phyloP scores from a whole-genome alignment of 2,797 vertebrate genomes.

The Poeciliopsis infans region DNA sequence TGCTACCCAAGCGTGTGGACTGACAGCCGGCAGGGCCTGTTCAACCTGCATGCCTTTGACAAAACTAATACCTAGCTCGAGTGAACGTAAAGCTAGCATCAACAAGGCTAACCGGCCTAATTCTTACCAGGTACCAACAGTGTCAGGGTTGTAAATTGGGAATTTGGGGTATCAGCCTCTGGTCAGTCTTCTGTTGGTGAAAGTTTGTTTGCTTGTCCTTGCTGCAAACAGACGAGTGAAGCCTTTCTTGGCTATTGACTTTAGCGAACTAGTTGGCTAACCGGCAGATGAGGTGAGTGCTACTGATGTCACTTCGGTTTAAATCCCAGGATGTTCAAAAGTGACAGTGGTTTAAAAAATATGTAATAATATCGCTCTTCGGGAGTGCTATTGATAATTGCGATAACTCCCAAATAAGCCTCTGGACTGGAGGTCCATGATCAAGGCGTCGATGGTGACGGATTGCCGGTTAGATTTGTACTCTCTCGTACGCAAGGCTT shows the following conservation, averaged over 20 bases:
- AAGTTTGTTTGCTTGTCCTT: slow-evolving; percentile 67
- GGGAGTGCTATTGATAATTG: slow-evolving; percentile 74
- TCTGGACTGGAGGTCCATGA: slow-evolving; percentile 84
- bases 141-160: slow-evolving; percentile 49
- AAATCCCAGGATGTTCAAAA: slow-evolving; percentile 82
- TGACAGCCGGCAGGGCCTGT: slow-evolving; percentile 68
- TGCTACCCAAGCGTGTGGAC: slow-evolving; percentile 6
- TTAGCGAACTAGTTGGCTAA: slow-evolving; percentile 73
- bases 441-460: slow-evolving; percentile 87
- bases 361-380: slow-evolving; percentile 76
- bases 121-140: slow-evolving; percentile 73
- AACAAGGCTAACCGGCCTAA: slow-evolving; percentile 7
- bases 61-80: slow-evolving; percentile 43
- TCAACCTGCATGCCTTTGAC: slow-evolving; percentile 59
- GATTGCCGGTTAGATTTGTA: slow-evolving; percentile 84
- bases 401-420: slow-evolving; percentile 77
- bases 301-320: slow-evolving; percentile 80
- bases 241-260: slow-evolving; percentile 69
- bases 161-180: slow-evolving; percentile 49
- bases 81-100: slow-evolving; percentile 26
- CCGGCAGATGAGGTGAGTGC: slow-evolving; percentile 73
- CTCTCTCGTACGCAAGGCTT: slow-evolving; percentile 73
- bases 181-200: slow-evolving; percentile 52
- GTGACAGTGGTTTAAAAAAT: slow-evolving; percentile 72
- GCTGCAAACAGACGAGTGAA: slow-evolving; percentile 68